Evolutionary conservation across 2,888 invertebrate species (phyloP).

Genomic region (Xestoiulus laeticollis): DNA sequence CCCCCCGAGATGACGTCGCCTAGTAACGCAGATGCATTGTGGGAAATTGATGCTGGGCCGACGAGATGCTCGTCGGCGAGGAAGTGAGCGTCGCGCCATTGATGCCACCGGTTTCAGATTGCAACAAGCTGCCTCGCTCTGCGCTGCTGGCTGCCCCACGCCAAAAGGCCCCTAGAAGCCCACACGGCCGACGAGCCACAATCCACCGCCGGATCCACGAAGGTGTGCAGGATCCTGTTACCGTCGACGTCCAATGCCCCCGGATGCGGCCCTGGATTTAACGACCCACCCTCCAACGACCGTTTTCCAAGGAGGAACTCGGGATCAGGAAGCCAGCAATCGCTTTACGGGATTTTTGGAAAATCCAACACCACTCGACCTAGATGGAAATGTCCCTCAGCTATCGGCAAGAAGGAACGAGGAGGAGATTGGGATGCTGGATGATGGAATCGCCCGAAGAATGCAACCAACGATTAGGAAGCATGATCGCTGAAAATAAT

Average conservation of each 20-base stretch:
- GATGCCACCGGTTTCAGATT: slow-evolving; percentile 46
- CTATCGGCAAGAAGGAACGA: background rate
- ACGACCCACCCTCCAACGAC: background rate
- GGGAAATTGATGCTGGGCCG: slow-evolving; percentile 47
- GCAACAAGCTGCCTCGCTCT: slow-evolving; percentile 25
- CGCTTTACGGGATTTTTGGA: background rate
- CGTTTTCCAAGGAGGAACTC: background rate
- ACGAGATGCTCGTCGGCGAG: background rate
- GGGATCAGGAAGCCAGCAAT: background rate
- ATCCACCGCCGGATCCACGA: background rate
- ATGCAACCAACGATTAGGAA: background rate
- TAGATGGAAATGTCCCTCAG: background rate
- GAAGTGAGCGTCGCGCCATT: slow-evolving; percentile 19
- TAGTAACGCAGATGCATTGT: background rate
- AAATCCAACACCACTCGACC: background rate
- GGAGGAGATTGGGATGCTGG: background rate
- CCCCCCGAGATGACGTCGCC: slow-evolving; percentile 45
- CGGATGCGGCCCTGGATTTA: background rate
- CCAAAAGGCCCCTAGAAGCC: background rate
- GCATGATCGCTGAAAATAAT: no score
- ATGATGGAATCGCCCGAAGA: background rate
- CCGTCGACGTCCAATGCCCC: background rate
- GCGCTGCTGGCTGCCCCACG: background rate
- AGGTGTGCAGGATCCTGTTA: background rate
- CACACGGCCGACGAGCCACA: background rate